Conservation (phyloP, 2,113 vertebrate species). For the Tragelaphus scriptus region DNA sequence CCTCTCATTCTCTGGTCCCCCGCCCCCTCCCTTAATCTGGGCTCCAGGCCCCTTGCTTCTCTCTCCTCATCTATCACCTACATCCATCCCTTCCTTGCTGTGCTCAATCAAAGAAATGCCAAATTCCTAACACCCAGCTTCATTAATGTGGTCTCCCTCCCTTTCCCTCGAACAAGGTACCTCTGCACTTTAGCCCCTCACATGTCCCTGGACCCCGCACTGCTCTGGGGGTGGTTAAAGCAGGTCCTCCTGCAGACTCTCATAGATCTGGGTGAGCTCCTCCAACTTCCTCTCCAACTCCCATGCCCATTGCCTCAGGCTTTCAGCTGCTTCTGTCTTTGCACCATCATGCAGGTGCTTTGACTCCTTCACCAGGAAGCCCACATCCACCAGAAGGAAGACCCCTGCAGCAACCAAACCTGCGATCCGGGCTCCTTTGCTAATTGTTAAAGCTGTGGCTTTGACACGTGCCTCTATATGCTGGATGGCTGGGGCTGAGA, state of each 20-base stretch:
- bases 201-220: rapidly evolving
- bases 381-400: not conserved
- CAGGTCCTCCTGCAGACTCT: rapidly evolving
- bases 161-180: rapidly evolving
- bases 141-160: not conserved
- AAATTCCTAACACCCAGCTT: not conserved
- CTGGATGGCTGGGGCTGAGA: rapidly evolving
- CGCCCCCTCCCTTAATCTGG: not conserved
- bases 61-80: not conserved
- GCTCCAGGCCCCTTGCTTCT: not conserved
- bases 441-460: not conserved
- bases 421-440: not conserved
- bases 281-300: not conserved
- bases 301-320: not conserved
- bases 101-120: not conserved
- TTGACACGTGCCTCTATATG: not conserved
- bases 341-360: not conserved
- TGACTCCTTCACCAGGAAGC: not conserved
- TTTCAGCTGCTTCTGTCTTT: not conserved
- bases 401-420: rapidly evolving
- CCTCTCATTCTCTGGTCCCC: not conserved
- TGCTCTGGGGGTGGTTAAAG: rapidly evolving
- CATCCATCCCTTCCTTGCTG: too few species aligned
- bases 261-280: not conserved
- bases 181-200: rapidly evolving